Base-by-base conservation (phyloP, 2,797 vertebrate species). In the Falco biarmicus region DNA sequence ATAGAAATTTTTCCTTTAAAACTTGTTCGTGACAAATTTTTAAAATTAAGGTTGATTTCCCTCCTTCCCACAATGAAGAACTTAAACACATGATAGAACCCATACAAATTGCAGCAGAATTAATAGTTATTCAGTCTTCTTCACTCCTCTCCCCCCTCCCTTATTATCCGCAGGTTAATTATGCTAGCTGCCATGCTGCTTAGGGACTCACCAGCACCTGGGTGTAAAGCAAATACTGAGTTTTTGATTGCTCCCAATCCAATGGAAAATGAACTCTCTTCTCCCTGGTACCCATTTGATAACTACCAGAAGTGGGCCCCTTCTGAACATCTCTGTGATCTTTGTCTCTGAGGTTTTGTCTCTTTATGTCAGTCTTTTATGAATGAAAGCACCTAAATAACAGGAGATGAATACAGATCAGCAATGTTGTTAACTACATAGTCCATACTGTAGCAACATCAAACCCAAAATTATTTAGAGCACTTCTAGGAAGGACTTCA, bases 121-220 rank as follows among this genome's bases (percentile, higher is more conserved):
- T 78, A 90, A 68, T 77, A 95, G 61, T 78, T 88, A 82, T 69
- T 92, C 59, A 5, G 1, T 50, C 37, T 66, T 94, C 53, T 69
- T n/a, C 43, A 32, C 18, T 89, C 26, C 37, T 84, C 37, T 84
- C 7, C 8, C 5, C 17, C 4, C 22, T 79, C 37, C 31, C 11
- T 76, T 71, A 45, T 77, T 84, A 77, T 48, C 75, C 29, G 64
- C 24, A 60, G 48, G 68, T 79, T 89, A 95, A 93, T 95, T 92
- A 90, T 74, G 13, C 51, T 79, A 80, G 74, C 53, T 92, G 64
- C 60, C 56, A 54, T 66, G n/a, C 56, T 90, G 80, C 48, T 92
- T 48, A 45, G 74, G 66, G 87, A 91, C 45, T 6, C 45, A 66
- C 5, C 13, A 86, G 37, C n/a, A 70, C 32, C 37, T 61, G 53